Evolutionary conservation across 2,113 vertebrate species (phyloP).

Genomic region (Bos taurus): ARS-UCD2.0 NC_037329.1:120292501-120293000

Average conservation of each 20-base stretch:
- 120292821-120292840: background rate
- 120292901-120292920: background rate
- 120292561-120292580: background rate
- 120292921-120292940: background rate
- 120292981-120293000: background rate
- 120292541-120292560: background rate
- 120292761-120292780: background rate
- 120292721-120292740: background rate
- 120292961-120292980: background rate
- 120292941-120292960: background rate
- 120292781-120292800: background rate
- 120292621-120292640: background rate
- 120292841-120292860: background rate
- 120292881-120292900: background rate
- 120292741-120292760: background rate
- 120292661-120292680: background rate
- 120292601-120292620: background rate
- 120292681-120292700: background rate
- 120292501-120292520: background rate
- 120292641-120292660: background rate
- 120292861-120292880: background rate
- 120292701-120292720: background rate
- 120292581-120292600: background rate
- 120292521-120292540: background rate
- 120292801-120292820: background rate